Base-by-base conservation (phyloP, 2,113 vertebrate species). In the Phainopepla nitens region DNA sequence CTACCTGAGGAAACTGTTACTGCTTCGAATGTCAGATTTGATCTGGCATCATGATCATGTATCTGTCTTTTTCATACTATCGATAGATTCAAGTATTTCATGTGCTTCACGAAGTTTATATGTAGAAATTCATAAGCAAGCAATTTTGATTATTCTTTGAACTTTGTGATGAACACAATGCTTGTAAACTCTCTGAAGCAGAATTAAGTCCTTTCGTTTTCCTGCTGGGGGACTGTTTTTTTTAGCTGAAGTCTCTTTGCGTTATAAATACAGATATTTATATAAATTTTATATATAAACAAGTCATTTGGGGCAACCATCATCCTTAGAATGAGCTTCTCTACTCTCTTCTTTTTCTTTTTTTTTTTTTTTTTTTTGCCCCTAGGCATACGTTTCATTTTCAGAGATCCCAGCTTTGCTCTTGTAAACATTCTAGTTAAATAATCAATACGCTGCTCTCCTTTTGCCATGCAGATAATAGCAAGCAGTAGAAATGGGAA, bases 371-470 rank as follows among this genome's bases (percentile, higher is more conserved):
- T n/a, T 78, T 44, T 44, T 41, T 31, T 42, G 4, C 45, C 51
- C 21, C 7, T 36, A 68, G 19, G 58, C 82, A 7, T 91, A 82
- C 9, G 14, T 97, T 97, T 97, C 62, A 71, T 96, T 93, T 96
- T 87, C 90, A 87, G 92, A 95, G 91, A 93, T 95, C 84, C 60
- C 89, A 94, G 94, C 69, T 94, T 89, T 96, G 86, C 61, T 97
- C 82, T 94, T 95, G 89, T 95, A 97, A 96, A 96, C 96, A 82
- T 89, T 91, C 82, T 94, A 92, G 94, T 97, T 96, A 96, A 98
- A 97, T 97, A 97, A 97, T 98, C 97, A 87, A 96, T 95, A 94
- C 23, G 6, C 82, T 95, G 78, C 90, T 97, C 64, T 82, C 87
- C 93, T 96, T 95, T 75, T 91, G 84, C 88, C 84, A 78, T 95